Conservation (phyloP, 2,888 invertebrate species). For the Chrysolina haemoptera region DNA sequence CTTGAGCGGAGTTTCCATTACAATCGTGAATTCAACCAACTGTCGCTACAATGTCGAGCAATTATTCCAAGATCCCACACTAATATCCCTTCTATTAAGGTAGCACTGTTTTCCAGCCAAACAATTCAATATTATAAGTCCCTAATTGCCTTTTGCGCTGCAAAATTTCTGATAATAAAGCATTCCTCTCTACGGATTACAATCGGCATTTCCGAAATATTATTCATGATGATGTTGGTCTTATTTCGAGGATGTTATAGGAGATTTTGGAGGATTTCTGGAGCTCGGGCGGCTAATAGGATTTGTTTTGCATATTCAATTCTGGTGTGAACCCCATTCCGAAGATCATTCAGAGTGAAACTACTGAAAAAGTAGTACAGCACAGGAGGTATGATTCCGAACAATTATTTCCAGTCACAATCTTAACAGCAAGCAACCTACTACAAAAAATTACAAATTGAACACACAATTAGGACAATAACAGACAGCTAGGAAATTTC, state of each 20-base stretch:
- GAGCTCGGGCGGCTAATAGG: background rate
- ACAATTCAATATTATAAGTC: slow-evolving; percentile 14
- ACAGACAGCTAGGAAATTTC: too few relatives aligned
- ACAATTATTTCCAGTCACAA: too few relatives aligned
- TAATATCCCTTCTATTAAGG: slow-evolving; percentile 10
- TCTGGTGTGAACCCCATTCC: background rate
- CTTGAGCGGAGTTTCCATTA: too few relatives aligned
- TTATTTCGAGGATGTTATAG: slow-evolving; percentile 15
- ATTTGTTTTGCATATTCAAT: background rate
- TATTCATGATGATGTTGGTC: slow-evolving; percentile 4
- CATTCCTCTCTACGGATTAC: slow-evolving; percentile 9
- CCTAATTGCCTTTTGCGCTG: slow-evolving; percentile 23
- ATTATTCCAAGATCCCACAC: background rate
- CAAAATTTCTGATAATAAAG: slow-evolving; percentile 2
- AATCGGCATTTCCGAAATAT: slow-evolving; percentile 11
- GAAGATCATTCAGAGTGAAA: background rate
- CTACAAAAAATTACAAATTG: too few relatives aligned
- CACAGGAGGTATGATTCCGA: too few relatives aligned
- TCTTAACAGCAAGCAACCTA: too few relatives aligned
- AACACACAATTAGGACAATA: too few relatives aligned
- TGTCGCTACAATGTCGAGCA: background rate
- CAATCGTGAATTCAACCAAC: background rate
- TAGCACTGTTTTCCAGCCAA: background rate
- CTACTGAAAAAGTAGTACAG: too few relatives aligned
- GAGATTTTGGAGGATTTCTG: slow-evolving; percentile 13